A percentile compares a stretch with the other conserved stretches of the same genome.
Conservation (phyloP, 1,140 invertebrate genomes). For the Drosophila azteca region DNA sequence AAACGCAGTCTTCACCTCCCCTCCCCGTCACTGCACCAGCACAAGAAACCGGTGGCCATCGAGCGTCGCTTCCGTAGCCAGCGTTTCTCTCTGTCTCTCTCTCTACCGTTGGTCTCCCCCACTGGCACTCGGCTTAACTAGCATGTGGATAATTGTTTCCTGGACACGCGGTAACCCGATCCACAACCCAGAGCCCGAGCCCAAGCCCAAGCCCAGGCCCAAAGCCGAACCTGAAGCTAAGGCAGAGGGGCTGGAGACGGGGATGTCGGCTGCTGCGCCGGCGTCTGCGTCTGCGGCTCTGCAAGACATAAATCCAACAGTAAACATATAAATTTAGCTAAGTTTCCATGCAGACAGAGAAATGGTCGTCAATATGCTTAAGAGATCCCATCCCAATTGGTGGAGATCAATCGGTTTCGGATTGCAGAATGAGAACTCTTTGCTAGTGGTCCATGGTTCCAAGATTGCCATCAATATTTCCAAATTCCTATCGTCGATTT, state of each 20-base stretch:
- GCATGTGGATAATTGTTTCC: slow-evolving; percentile 81
- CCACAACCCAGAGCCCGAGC: slow-evolving; percentile 31
- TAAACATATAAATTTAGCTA: slow-evolving; percentile 80
- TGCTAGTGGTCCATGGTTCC: no score
- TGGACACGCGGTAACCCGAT: slow-evolving; percentile 69
- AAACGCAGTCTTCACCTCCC: not conserved
- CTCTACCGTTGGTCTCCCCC: slow-evolving; percentile 22
- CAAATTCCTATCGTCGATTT: slow-evolving; percentile 3
- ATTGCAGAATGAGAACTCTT: not conserved
- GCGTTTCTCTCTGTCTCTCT: slow-evolving; percentile 21
- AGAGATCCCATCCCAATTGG: not conserved
- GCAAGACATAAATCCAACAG: slow-evolving; percentile 73
- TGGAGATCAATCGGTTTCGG: not conserved
- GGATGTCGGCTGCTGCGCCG: slow-evolving; percentile 64
- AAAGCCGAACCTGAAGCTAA: slow-evolving; percentile 41
- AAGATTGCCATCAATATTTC: not conserved
- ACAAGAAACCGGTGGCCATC: slow-evolving; percentile 54
- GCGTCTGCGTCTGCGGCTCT: slow-evolving; percentile 48
- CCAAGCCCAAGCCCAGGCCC: slow-evolving; percentile 25
- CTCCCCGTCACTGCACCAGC: slow-evolving; percentile 14
- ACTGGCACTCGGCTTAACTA: slow-evolving; percentile 45
- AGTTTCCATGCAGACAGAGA: slow-evolving; percentile 53
- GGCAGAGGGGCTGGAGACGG: slow-evolving; percentile 19
- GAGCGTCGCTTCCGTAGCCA: slow-evolving; percentile 66
- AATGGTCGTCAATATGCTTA: slow-evolving; percentile 8